These are phyloP conservation scores for Amblyopsis rosae DNA, from an alignment of 2,113 vertebrate genomes.

Conservation along the genomic window DNA sequence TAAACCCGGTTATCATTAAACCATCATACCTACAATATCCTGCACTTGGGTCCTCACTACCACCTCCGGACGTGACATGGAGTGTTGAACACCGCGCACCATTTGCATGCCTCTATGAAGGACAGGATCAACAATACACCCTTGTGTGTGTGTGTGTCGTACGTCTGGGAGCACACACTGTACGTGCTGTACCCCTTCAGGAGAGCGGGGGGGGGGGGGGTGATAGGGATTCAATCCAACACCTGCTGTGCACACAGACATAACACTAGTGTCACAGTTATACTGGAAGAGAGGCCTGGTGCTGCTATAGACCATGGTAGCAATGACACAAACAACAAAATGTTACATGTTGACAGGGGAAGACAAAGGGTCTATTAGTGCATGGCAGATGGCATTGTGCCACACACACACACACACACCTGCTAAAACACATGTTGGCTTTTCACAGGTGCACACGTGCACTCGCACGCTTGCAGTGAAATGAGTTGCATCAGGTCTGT, in stretches of 20 bases:
- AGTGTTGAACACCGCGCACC: constrained; percentile 20
- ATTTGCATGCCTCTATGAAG: constrained; percentile 38
- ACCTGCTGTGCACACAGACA: constrained; percentile 49
- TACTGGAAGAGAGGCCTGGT: constrained; percentile 35
- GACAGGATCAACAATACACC: constrained; percentile 41
- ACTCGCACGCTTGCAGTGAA: background rate
- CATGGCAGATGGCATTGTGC: background rate
- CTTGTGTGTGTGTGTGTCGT: constrained; percentile 13
- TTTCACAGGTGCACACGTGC: background rate
- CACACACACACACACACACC: background rate
- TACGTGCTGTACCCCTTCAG: constrained; percentile 19
- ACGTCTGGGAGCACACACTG: constrained; percentile 32
- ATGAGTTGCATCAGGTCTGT: too few species aligned
- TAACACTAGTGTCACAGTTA: constrained; percentile 32
- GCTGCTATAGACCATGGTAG: constrained; percentile 4
- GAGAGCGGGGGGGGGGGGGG: background rate
- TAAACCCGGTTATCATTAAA: too few species aligned
- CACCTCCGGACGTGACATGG: too few species aligned
- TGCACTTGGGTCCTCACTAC: too few species aligned
- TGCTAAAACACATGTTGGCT: background rate
- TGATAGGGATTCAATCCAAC: constrained; percentile 45
- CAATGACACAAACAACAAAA: constrained; percentile 12
- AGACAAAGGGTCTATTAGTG: constrained; percentile 17
- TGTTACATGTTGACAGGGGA: constrained; percentile 26
- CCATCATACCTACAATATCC: too few species aligned